Conservation (phyloP, 2,797 vertebrate genomes). For the Thamnophis elegans region DNA sequence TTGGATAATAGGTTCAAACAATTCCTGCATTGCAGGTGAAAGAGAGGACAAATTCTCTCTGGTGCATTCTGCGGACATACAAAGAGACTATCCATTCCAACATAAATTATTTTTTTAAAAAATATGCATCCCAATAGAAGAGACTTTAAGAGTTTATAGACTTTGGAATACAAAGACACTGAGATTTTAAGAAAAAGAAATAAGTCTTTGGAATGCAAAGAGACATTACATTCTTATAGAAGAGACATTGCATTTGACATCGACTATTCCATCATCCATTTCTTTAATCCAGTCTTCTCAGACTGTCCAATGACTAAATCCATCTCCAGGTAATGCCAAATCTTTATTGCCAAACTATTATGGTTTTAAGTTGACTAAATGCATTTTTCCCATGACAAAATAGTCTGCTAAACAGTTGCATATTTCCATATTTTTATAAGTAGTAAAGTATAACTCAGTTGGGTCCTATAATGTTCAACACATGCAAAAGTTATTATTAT, state of each 20-base stretch:
- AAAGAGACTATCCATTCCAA: not conserved
- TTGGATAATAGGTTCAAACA: not conserved
- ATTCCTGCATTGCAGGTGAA: not conserved
- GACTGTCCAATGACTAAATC: not conserved
- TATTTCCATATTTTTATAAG: conserved; percentile 15
- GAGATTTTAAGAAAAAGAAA: not conserved
- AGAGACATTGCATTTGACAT: not conserved
- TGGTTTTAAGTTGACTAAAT: not conserved
- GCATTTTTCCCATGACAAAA: conserved; percentile 1
- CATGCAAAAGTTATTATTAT: conserved; percentile 13
- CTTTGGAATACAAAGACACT: not conserved
- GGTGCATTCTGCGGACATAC: not conserved
- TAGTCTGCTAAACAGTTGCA: conserved; percentile 9
- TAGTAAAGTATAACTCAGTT: not conserved
- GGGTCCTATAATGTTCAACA: conserved; percentile 14
- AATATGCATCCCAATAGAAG: not conserved
- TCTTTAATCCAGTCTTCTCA: not conserved
- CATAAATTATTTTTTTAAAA: not conserved
- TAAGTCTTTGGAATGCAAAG: not conserved
- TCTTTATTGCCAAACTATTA: not conserved
- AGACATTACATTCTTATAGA: not conserved
- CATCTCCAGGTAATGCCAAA: not conserved
- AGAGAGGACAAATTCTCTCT: not conserved
- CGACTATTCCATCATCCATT: not conserved
- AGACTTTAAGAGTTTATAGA: not conserved